These are phyloP conservation scores for Pseudochaenichthys georgianus DNA, from an alignment of 2,797 vertebrate genomes.

Conservation along the genomic window DNA sequence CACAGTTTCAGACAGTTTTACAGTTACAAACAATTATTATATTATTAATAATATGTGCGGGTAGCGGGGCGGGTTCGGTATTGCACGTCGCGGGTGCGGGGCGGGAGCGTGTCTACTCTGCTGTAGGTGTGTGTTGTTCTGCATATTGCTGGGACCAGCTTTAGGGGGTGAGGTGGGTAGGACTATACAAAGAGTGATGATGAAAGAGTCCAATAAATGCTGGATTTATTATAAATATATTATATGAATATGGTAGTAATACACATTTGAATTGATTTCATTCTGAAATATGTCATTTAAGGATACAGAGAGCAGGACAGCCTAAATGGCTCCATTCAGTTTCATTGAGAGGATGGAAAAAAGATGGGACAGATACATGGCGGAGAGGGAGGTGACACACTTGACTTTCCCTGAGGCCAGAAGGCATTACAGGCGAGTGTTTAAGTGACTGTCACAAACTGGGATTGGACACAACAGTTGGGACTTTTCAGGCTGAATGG, in stretches of 20 bases:
- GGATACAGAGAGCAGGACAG: conserved; percentile 9
- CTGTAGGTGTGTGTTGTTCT: background rate
- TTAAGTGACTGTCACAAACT: conserved; percentile 32
- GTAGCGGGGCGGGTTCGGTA: too few species aligned
- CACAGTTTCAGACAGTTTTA: too few species aligned
- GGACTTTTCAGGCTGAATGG: conserved; percentile 51
- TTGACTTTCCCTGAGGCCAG: conserved; percentile 51
- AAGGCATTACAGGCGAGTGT: conserved; percentile 11
- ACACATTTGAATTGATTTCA: background rate
- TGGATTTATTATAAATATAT: too few species aligned
- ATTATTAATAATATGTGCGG: too few species aligned
- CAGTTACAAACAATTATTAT: too few species aligned
- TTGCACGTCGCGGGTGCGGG: too few species aligned
- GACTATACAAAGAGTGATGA: background rate
- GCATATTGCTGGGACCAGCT: background rate
- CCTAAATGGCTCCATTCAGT: conserved; percentile 26
- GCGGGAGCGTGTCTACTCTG: too few species aligned
- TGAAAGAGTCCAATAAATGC: background rate
- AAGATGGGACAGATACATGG: conserved; percentile 26
- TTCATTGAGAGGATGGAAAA: conserved; percentile 42
- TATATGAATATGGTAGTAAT: background rate
- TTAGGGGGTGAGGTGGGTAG: background rate
- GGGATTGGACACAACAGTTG: conserved; percentile 44
- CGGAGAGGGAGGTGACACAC: conserved; percentile 9
- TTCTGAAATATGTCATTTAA: conserved; percentile 29